phyloP scores from a whole-genome alignment of 2,113 vertebrate species.

The Fregata magnificens region DNA sequence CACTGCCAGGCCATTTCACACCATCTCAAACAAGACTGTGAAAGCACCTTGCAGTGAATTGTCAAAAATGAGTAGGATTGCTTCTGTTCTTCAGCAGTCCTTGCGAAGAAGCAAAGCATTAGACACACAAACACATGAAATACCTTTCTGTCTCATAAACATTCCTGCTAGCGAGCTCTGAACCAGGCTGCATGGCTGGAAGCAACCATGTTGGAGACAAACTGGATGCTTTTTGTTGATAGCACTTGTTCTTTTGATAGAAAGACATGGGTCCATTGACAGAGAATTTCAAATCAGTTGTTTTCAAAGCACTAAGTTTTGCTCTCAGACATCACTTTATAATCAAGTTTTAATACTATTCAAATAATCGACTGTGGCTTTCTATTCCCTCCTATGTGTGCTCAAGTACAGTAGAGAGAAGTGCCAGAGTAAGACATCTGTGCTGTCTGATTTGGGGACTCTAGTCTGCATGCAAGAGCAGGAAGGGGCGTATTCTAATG shows the following conservation, averaged over 20 bases:
- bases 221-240: not conserved
- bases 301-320: not conserved
- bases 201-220: not conserved
- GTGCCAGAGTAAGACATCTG: not conserved
- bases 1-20: not conserved
- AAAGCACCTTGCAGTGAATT: not conserved
- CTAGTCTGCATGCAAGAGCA: accelerated
- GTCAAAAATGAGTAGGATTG: not conserved
- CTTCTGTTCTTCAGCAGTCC: not conserved
- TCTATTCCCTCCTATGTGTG: not conserved
- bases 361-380: not conserved
- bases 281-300: not conserved
- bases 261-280: not conserved
- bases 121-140: not conserved
- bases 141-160: not conserved
- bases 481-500: not conserved
- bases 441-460: not conserved
- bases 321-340: not conserved
- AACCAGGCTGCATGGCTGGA: not conserved
- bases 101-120: not conserved
- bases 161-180: not conserved
- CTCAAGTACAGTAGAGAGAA: not conserved
- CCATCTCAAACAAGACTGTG: not conserved
- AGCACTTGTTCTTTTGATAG: not conserved
- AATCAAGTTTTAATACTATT: not conserved